These are phyloP conservation scores for Nesoenas mayeri DNA, from an alignment of 2,113 vertebrate genomes.

Conservation along the genomic window DNA sequence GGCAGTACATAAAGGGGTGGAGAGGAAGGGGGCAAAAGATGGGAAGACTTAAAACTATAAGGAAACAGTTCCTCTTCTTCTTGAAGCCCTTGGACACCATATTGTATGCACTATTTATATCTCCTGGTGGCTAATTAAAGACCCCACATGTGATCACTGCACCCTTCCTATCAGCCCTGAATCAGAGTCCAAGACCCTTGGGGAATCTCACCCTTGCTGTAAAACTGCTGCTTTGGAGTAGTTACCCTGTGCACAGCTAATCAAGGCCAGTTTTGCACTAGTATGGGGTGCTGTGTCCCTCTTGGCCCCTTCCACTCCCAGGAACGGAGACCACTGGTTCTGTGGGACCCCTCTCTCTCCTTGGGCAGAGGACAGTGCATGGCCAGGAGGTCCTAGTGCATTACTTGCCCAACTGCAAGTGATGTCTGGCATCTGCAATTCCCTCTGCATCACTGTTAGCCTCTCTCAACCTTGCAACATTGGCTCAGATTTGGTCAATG, in stretches of 20 bases:
- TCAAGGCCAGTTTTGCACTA: not conserved
- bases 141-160: not conserved
- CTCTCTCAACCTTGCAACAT: not conserved
- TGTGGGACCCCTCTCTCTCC: not conserved
- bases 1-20: not conserved
- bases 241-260: not conserved
- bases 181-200: not conserved
- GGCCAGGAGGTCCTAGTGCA: not conserved
- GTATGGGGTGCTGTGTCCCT: not conserved
- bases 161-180: not conserved
- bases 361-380: not conserved
- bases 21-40: not conserved
- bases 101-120: not conserved
- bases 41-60: not conserved
- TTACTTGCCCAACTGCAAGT: not conserved
- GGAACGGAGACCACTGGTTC: not conserved
- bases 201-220: not conserved
- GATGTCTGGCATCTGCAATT: not conserved
- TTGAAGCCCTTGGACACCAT: not conserved
- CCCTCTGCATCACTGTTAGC: fast-evolving
- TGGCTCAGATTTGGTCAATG: not conserved
- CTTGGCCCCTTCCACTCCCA: not conserved
- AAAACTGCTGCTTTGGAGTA: not conserved
- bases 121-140: not conserved
- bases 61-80: not conserved